phyloP scores from a whole-genome alignment of 1,140 invertebrate genomes.

The Drosophila micromelanica region DNA sequence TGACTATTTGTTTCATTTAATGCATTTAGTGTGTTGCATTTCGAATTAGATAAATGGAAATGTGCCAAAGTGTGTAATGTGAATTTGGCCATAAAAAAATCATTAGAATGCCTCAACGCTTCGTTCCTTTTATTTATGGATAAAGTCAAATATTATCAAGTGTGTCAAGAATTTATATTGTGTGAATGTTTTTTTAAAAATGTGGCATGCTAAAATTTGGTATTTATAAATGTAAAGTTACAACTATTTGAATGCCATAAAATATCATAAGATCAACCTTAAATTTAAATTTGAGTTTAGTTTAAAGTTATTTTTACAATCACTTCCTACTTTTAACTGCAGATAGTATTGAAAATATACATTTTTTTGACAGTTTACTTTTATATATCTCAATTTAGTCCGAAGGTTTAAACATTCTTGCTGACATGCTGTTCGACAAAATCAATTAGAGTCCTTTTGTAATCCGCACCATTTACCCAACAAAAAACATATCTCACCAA shows the following conservation, averaged over 20 bases:
- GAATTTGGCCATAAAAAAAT: conserved; percentile 40
- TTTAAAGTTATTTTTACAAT: no score
- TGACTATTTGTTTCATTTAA: conserved; percentile 24
- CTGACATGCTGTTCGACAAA: not conserved
- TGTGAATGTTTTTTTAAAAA: conserved; percentile 13
- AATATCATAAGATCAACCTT: no score
- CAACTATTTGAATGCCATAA: no score
- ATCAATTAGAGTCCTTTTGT: no score
- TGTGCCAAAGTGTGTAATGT: conserved; percentile 26
- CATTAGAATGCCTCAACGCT: conserved; percentile 53
- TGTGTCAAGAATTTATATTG: not conserved
- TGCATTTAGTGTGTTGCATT: conserved; percentile 33
- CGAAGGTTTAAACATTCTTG: not conserved
- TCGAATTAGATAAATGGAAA: conserved; percentile 31
- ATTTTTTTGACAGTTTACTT: no score
- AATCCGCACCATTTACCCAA: not conserved
- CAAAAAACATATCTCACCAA: not conserved
- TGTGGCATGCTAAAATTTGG: no score
- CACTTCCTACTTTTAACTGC: no score
- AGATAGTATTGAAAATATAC: no score
- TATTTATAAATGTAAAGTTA: no score
- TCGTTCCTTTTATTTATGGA: conserved; percentile 5
- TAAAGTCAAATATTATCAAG: conserved; percentile 19
- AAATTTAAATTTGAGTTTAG: no score
- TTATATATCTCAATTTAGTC: no score